Conservation (phyloP, 2,888 invertebrate genomes). For the Tenthredo mesomela region DNA sequence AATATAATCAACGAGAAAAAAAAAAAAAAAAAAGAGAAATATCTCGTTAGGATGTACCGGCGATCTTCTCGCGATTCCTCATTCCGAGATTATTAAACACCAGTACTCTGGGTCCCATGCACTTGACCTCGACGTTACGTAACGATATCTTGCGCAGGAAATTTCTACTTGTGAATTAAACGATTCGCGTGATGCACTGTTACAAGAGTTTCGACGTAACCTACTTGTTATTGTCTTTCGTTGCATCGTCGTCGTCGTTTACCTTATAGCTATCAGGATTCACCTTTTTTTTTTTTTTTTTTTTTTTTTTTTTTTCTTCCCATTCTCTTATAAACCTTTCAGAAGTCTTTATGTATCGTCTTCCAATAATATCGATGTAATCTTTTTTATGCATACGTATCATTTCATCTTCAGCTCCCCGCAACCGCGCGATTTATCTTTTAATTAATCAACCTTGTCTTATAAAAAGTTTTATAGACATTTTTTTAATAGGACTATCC, state of each 20-base stretch:
- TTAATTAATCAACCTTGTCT: background rate
- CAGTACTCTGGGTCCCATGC: background rate
- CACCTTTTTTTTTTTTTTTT: background rate
- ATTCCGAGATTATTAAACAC: slow-evolving; percentile 5
- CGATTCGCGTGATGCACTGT: slow-evolving; percentile 10
- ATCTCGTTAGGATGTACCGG: background rate
- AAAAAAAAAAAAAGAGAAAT: background rate
- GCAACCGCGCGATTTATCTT: background rate
- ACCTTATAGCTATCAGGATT: no score
- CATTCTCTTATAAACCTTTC: background rate
- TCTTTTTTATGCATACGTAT: no score
- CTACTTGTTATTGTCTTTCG: background rate
- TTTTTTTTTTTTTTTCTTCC: background rate
- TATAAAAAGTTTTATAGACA: background rate
- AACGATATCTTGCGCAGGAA: background rate
- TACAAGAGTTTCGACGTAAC: background rate
- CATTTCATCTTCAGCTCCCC: background rate
- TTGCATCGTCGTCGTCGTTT: background rate
- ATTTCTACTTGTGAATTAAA: background rate
- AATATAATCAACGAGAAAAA: background rate
- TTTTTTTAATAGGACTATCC: background rate
- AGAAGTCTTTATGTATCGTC: background rate
- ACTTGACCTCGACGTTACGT: slow-evolving; percentile 42
- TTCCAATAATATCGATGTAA: no score
- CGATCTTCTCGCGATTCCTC: background rate